Evolutionary conservation across 1,140 invertebrate genomes (phyloP).

Genomic region (Calosoma granatense): DNA sequence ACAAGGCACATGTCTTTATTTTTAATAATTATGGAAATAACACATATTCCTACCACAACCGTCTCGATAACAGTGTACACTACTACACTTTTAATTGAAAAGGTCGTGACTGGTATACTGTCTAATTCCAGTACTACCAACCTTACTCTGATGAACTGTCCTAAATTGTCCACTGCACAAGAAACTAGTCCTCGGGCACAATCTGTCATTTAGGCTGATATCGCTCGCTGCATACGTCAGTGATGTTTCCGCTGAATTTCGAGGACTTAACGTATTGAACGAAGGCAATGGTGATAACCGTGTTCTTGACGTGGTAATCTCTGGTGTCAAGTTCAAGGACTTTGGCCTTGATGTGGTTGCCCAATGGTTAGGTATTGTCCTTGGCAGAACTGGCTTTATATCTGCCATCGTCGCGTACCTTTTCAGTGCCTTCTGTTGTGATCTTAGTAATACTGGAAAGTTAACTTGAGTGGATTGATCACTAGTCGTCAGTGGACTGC

Average conservation of each 20-base stretch:
- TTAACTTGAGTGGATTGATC: conserved; percentile 29
- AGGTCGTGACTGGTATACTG: too few species aligned
- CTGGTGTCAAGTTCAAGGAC: conserved; percentile 23
- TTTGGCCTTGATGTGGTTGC: conserved; percentile 17
- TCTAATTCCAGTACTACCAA: too few species aligned
- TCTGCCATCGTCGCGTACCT: conserved; percentile 27
- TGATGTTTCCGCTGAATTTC: neutral
- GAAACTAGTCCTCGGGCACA: neutral
- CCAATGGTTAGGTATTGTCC: neutral
- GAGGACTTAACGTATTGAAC: neutral
- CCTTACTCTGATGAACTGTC: neutral
- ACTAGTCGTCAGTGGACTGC: too few species aligned
- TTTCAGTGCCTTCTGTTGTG: conserved; percentile 21
- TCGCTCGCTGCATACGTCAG: neutral
- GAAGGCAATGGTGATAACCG: neutral
- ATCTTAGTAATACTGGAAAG: conserved; percentile 21
- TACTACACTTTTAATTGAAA: too few species aligned
- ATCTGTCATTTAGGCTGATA: neutral
- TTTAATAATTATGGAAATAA: too few species aligned
- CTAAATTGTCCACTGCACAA: neutral
- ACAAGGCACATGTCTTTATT: too few species aligned
- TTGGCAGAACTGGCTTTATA: conserved; percentile 12
- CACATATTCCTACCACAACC: too few species aligned
- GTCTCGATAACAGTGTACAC: too few species aligned
- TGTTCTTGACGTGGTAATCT: neutral